Percentiles rank a stretch among this genome's conserved stretches.
Conservation (phyloP, 1,140 invertebrate species). For the Magallana gigas region DNA sequence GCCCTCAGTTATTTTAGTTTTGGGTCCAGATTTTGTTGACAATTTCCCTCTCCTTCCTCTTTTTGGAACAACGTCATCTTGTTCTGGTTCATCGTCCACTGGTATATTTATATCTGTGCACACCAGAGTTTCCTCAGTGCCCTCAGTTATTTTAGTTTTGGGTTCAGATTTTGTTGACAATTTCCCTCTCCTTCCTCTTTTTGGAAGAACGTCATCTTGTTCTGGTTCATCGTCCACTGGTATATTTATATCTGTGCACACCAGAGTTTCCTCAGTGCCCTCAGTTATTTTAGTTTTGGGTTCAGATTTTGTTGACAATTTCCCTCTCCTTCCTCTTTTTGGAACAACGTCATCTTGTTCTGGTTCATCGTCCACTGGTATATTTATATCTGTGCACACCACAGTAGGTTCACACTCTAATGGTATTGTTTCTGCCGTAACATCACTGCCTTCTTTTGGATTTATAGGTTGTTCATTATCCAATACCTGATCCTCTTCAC, state of each 20-base stretch:
- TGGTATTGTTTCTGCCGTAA: conserved; percentile 21
- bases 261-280: no score
- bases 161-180: neutral
- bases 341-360: neutral
- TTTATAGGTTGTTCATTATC: neutral
- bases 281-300: neutral
- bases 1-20: neutral
- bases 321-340: neutral
- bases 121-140: neutral
- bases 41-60: neutral
- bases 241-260: neutral
- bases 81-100: no score
- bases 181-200: neutral
- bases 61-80: no score
- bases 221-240: no score
- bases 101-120: no score
- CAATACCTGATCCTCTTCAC: neutral
- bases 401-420: conserved; percentile 44
- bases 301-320: neutral
- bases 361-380: no score
- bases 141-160: neutral
- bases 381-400: conserved; percentile 10
- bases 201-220: neutral
- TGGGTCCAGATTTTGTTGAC: neutral
- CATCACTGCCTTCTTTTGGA: conserved; percentile 15